phyloP scores from a whole-genome alignment of 92 coral and sea anemone species.

The Zoanthus gigantus region DNA sequence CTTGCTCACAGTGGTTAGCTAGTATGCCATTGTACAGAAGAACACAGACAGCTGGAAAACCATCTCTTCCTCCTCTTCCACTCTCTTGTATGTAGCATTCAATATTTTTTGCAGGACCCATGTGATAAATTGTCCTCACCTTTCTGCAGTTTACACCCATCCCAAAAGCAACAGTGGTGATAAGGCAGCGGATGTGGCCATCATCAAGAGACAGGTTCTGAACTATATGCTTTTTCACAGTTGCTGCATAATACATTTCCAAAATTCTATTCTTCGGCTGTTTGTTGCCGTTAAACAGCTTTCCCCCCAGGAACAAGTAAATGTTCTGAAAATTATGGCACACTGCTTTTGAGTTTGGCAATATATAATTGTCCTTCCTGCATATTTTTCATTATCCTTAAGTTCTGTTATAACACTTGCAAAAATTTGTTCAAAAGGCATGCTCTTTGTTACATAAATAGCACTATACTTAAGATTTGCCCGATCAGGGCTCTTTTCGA shows the following conservation, averaged over 20 bases:
- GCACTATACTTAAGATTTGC: slow-evolving; percentile 47
- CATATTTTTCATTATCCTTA: neutral
- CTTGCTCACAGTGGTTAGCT: slow-evolving; percentile 24
- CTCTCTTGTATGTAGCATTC: slow-evolving; percentile 47
- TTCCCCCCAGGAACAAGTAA: slow-evolving; percentile 21
- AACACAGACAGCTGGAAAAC: slow-evolving; percentile 17
- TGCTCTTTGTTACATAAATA: slow-evolving; percentile 25
- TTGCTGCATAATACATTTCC: slow-evolving; percentile 42
- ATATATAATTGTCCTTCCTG: slow-evolving; percentile 55
- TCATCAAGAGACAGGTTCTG: slow-evolving; percentile 23
- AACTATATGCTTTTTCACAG: slow-evolving; percentile 38
- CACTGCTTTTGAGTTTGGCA: slow-evolving; percentile 67
- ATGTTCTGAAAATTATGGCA: neutral
- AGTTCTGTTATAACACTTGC: slow-evolving; percentile 21
- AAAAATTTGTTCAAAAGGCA: slow-evolving; percentile 44
- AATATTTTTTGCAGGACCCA: slow-evolving; percentile 45
- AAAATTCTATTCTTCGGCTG: neutral
- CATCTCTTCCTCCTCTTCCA: slow-evolving; percentile 46
- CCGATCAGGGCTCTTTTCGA: slow-evolving; percentile 60
- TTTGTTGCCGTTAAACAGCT: slow-evolving; percentile 22
- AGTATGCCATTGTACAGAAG: slow-evolving; percentile 44
- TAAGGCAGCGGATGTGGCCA: slow-evolving; percentile 36
- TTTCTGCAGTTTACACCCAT: slow-evolving; percentile 52
- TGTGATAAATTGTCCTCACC: slow-evolving; percentile 39
- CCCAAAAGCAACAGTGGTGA: slow-evolving; percentile 41